Evolutionary conservation across 2,888 invertebrate species (phyloP).

Genomic region (Yponomeuta sedellus): DNA sequence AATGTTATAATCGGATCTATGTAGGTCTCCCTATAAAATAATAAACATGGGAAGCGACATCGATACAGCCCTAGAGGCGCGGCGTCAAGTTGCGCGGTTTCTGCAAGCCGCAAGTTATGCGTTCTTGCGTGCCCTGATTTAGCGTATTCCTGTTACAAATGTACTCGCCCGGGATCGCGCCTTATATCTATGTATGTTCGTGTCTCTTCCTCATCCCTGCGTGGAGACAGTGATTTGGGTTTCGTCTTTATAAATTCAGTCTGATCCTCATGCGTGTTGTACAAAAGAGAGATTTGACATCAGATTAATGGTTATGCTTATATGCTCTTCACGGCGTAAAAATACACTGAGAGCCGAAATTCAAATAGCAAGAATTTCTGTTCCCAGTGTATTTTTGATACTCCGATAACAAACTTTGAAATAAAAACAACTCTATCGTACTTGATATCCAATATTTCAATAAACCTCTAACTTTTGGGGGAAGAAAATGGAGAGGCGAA

Average conservation of each 20-base stretch:
- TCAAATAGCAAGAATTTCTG: no score
- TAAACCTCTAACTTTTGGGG: conserved; percentile 62
- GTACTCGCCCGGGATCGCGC: conserved; percentile 46
- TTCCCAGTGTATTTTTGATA: no score
- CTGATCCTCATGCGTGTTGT: neutral
- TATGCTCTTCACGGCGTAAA: neutral
- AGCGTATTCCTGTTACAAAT: conserved; percentile 53
- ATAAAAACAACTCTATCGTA: conserved; percentile 64
- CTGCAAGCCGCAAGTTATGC: conserved; percentile 51
- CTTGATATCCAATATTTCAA: conserved; percentile 74
- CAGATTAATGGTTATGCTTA: neutral
- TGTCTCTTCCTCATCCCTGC: conserved; percentile 21
- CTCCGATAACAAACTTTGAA: conserved; percentile 45
- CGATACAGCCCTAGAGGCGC: neutral
- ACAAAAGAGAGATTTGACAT: neutral
- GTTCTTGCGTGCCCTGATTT: conserved; percentile 32
- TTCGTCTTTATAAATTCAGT: neutral
- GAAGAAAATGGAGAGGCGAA: conserved; percentile 64
- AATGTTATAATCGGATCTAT: no score
- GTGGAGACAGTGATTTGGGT: conserved; percentile 2
- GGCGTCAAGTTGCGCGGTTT: conserved; percentile 41
- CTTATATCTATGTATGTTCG: conserved; percentile 19
- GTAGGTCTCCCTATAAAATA: neutral
- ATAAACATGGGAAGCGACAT: conserved; percentile 7
- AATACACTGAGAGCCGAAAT: neutral